Conservation (phyloP, 2,113 vertebrate species). For the Heptranchias perlo region DNA sequence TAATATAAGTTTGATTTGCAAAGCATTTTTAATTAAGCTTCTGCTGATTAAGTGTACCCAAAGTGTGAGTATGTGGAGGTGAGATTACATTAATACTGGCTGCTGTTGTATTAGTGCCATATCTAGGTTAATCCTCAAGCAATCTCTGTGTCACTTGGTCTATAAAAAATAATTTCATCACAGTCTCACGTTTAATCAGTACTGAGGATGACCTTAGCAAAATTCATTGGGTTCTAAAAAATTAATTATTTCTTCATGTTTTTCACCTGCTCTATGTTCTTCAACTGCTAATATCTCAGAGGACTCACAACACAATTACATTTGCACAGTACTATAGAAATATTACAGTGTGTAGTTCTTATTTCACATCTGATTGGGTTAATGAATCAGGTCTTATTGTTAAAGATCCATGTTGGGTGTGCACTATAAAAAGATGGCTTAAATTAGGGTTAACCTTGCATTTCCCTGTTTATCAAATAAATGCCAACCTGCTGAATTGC, state of each 20-base stretch:
- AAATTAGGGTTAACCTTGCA: not conserved
- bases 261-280: constrained; percentile 28
- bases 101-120: constrained; percentile 24
- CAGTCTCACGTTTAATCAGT: constrained; percentile 33
- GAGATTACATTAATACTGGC: constrained; percentile 35
- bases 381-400: constrained; percentile 25
- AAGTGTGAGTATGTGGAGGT: constrained; percentile 20
- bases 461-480: constrained; percentile 9
- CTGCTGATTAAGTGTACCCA: constrained; percentile 27
- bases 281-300: constrained; percentile 33
- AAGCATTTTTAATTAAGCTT: constrained; percentile 35
- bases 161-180: constrained; percentile 30
- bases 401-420: constrained; percentile 24
- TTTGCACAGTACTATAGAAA: constrained; percentile 33
- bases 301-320: constrained; percentile 21
- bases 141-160: constrained; percentile 30
- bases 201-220: constrained; percentile 36
- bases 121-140: constrained; percentile 34
- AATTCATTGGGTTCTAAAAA: constrained; percentile 30
- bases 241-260: constrained; percentile 34
- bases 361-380: constrained; percentile 19
- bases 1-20: constrained; percentile 37
- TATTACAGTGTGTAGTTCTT: not conserved
- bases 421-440: not conserved
- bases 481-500: not conserved